These are phyloP conservation scores for Ligdia adustata DNA, from an alignment of 2,888 invertebrate species.

Conservation along the genomic window DNA sequence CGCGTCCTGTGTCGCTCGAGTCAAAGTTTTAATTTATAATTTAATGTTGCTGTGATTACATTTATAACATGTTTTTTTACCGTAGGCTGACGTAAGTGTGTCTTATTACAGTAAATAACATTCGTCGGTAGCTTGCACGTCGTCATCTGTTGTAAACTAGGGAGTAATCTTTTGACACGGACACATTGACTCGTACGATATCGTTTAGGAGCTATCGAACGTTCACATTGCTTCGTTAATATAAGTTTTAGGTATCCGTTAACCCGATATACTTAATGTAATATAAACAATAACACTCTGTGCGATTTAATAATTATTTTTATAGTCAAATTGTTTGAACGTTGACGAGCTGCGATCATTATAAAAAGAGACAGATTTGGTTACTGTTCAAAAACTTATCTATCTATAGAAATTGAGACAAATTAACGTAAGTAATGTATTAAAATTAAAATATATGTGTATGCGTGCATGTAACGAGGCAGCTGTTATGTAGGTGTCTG, in stretches of 20 bases:
- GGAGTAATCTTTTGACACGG: slow-evolving; percentile 45
- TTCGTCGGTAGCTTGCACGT: slow-evolving; percentile 33
- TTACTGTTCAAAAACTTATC: not conserved
- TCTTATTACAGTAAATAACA: slow-evolving; percentile 36
- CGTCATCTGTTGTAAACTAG: slow-evolving; percentile 11
- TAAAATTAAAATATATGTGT: not conserved
- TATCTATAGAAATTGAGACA: not conserved
- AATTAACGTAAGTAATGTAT: not conserved
- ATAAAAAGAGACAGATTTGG: slow-evolving; percentile 42
- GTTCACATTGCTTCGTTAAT: slow-evolving; percentile 22
- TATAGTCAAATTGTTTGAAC: slow-evolving; percentile 12
- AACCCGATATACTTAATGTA: slow-evolving; percentile 17
- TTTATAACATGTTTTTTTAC: slow-evolving; percentile 55
- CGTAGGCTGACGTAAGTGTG: slow-evolving; percentile 54
- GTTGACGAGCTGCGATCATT: slow-evolving; percentile 3
- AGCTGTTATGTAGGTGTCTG: slow-evolving; percentile 67
- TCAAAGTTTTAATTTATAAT: slow-evolving; percentile 72
- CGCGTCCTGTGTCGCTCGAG: slow-evolving; percentile 68
- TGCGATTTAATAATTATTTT: slow-evolving; percentile 36
- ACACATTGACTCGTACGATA: slow-evolving; percentile 49
- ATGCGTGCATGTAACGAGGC: slow-evolving; percentile 66
- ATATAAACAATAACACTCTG: slow-evolving; percentile 28
- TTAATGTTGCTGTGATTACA: slow-evolving; percentile 81
- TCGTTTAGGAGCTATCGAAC: slow-evolving; percentile 15
- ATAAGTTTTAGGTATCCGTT: slow-evolving; percentile 27